These are phyloP conservation scores for Drosophila grimshawi DNA, from an alignment of 1,140 invertebrate genomes.

Conservation along the genomic window DNA sequence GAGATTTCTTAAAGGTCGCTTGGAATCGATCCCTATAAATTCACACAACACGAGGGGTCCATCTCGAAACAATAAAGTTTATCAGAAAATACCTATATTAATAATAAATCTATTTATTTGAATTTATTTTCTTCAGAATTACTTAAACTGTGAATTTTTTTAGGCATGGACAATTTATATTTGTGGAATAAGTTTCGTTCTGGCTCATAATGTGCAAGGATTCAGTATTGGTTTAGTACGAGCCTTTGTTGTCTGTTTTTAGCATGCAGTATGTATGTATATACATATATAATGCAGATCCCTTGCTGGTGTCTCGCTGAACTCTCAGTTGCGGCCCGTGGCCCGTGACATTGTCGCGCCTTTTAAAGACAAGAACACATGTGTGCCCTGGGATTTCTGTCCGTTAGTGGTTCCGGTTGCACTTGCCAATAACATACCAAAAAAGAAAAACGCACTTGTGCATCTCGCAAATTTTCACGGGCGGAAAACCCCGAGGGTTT, in stretches of 20 bases:
- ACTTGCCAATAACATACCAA: slow-evolving; percentile 32
- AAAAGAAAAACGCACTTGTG: slow-evolving; percentile 14
- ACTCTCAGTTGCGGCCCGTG: slow-evolving; percentile 8
- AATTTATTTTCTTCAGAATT: background rate
- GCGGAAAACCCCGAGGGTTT: slow-evolving; percentile 24
- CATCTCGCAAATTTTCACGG: slow-evolving; percentile 44
- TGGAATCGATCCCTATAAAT: too few relatives aligned
- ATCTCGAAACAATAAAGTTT: too few relatives aligned
- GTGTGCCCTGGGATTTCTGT: slow-evolving; percentile 16
- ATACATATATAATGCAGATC: slow-evolving; percentile 18
- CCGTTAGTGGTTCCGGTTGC: slow-evolving; percentile 43
- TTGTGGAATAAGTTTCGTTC: slow-evolving; percentile 19
- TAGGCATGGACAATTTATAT: background rate
- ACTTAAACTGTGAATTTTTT: background rate
- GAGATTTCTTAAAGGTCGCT: too few relatives aligned
- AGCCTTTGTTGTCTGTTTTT: slow-evolving; percentile 2
- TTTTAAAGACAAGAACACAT: slow-evolving; percentile 53
- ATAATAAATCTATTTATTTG: too few relatives aligned
- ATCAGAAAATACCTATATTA: too few relatives aligned
- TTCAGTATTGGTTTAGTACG: background rate
- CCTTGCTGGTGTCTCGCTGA: slow-evolving; percentile 7
- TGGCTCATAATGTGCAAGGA: slow-evolving; percentile 34
- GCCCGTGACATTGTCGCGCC: slow-evolving; percentile 64
- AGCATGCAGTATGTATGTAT: background rate
- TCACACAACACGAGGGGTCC: too few relatives aligned